Base-by-base conservation (phyloP, 2,113 vertebrate genomes). In the Pelusios castaneus region DNA sequence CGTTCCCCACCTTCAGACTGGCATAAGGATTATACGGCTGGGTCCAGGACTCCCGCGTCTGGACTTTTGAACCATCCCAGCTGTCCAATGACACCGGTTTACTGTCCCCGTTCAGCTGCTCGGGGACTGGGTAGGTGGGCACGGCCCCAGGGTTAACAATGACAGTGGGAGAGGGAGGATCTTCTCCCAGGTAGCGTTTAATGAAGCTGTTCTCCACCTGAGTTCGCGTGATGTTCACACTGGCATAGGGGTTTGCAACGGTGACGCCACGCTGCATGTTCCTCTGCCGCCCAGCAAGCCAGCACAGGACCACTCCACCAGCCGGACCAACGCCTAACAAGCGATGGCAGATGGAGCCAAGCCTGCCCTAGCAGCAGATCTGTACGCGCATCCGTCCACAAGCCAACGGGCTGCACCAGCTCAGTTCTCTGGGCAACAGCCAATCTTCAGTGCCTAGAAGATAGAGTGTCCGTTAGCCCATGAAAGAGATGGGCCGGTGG, bases 241-340 rank as follows among this genome's bases (percentile, higher is more conserved):
- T 98, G 79, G 98, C 95, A 0, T 99, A 99, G 0, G 98, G 98
- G 89, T 99, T 99, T 96, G 98, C 95, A 49, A 98, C 63, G 3
- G 94, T 96, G 85, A 96, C 27, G 2, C 98, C 98, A 3, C 95
- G 97, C 88, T 99, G 98, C 98, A 98, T 98, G 83, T 92, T 86
- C 75, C n/a, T 49, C 56, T 63, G 80, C 27, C 12, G 31, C 17
- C 22, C 8, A 27, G 14, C 27, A 2, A 10, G 43, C 7, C 38
- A 0, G 16, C 80, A 17, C 31, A 10, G 41, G 12, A 16, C 43
- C 41, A 2, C 0, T 1, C 16, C 79, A 56, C 45, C 55, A 60
- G 1, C 0, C 1, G 5, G 16, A 2, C 3, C 7, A 38, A 67
- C 2, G 1, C 56, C 82, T 47, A 86, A 85, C n/a, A n/a, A 34